These are phyloP conservation scores for Meliscaeva auricollis DNA, from an alignment of 2,888 invertebrate species.

Conservation along the genomic window DNA sequence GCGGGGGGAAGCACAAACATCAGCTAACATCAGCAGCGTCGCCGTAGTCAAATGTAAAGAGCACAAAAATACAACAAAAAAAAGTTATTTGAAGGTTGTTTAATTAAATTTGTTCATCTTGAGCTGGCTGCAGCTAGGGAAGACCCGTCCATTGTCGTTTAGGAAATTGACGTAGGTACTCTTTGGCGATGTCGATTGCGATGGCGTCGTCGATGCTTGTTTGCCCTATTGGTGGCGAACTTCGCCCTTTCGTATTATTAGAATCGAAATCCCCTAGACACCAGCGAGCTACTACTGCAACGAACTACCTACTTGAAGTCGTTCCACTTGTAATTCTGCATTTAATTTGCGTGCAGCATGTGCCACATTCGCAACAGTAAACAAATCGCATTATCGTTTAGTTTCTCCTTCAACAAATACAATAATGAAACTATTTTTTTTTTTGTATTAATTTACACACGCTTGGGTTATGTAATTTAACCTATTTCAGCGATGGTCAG, in stretches of 20 bases:
- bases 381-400: slow-evolving; percentile 49
- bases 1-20: not conserved
- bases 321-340: slow-evolving; percentile 17
- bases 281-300: not conserved
- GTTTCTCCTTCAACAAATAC: slow-evolving; percentile 16
- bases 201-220: not conserved
- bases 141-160: slow-evolving; percentile 28
- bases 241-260: slow-evolving; percentile 44
- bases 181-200: not conserved
- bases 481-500: slow-evolving; percentile 32
- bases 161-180: slow-evolving; percentile 20
- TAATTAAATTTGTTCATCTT: slow-evolving; percentile 66
- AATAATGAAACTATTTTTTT: slow-evolving; percentile 5
- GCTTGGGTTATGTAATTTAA: slow-evolving; percentile 55
- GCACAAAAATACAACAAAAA: slow-evolving; percentile 35
- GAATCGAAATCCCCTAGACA: not conserved
- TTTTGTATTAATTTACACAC: not conserved
- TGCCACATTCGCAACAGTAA: slow-evolving; percentile 41
- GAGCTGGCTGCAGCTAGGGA: not conserved
- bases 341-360: slow-evolving; percentile 25
- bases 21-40: slow-evolving; percentile 25
- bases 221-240: slow-evolving; percentile 14
- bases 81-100: slow-evolving; percentile 73
- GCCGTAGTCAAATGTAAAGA: slow-evolving; percentile 20
- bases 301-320: not conserved